These are phyloP conservation scores for Aphis craccivora DNA, from an alignment of 1,140 invertebrate species.

Conservation along the genomic window DNA sequence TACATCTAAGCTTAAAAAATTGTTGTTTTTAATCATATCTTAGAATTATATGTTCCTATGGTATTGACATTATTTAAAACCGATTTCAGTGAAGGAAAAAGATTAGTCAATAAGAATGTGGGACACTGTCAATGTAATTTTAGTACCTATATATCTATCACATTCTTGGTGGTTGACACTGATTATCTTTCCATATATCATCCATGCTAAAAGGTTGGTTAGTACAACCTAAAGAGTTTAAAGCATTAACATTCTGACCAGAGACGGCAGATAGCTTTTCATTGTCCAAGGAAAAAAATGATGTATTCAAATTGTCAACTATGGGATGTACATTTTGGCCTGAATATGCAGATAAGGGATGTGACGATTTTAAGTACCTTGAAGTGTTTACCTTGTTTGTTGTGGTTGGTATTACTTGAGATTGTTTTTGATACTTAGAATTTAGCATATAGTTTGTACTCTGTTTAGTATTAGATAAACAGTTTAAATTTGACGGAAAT, in stretches of 20 bases:
- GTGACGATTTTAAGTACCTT: neutral
- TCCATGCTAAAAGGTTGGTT: slow-evolving; percentile 42
- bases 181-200: slow-evolving; percentile 42
- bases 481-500: neutral
- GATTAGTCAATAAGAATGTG: neutral
- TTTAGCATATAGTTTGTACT: neutral
- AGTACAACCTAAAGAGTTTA: neutral
- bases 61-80: neutral
- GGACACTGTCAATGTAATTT: neutral
- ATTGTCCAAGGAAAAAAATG: neutral
- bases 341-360: neutral
- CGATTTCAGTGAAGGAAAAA: neutral
- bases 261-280: neutral
- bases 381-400: neutral
- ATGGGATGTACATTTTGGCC: neutral
- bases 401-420: neutral
- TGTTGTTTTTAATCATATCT: neutral
- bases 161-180: slow-evolving; percentile 1
- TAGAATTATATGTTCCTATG: neutral
- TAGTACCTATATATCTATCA: neutral
- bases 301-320: neutral
- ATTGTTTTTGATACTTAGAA: slow-evolving; percentile 25
- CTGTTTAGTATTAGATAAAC: neutral
- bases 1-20: neutral
- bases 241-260: neutral